Evolutionary conservation across 2,797 vertebrate species (phyloP).

Genomic region (Intellagama lesueurii): DNA sequence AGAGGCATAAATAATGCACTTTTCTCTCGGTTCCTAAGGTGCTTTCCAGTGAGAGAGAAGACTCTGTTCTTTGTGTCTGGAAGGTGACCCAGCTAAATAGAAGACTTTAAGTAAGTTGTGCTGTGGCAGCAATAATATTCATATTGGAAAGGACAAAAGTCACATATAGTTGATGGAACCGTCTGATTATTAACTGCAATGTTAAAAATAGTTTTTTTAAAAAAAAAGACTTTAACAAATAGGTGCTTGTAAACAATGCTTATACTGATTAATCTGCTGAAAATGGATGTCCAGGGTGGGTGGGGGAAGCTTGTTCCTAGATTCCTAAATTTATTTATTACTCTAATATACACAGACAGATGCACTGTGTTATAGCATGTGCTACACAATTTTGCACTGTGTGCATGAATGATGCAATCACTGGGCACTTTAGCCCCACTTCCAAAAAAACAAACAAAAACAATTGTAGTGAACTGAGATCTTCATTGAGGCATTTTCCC

Average conservation of each 20-base stretch:
- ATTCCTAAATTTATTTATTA: no score
- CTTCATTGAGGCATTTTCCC: neutral
- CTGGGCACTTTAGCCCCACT: no score
- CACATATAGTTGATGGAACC: neutral
- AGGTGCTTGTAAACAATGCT: neutral
- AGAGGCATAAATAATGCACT: slow-evolving; percentile 20
- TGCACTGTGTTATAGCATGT: no score
- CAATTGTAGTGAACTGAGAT: neutral
- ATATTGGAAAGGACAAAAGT: neutral
- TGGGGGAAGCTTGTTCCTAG: no score
- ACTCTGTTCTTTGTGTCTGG: neutral
- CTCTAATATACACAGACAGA: no score
- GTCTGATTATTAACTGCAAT: neutral
- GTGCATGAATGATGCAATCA: no score
- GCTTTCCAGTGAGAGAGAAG: slow-evolving; percentile 1
- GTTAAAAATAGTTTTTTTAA: neutral
- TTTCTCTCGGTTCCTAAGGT: neutral
- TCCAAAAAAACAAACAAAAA: no score
- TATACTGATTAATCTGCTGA: neutral
- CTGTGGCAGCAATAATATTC: neutral
- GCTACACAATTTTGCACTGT: no score
- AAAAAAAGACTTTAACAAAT: neutral
- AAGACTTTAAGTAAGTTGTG: neutral
- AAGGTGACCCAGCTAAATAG: neutral
- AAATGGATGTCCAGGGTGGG: no score